These are phyloP conservation scores for Callospermophilus lateralis DNA, from an alignment of 2,113 vertebrate genomes.

Conservation along the genomic window DNA sequence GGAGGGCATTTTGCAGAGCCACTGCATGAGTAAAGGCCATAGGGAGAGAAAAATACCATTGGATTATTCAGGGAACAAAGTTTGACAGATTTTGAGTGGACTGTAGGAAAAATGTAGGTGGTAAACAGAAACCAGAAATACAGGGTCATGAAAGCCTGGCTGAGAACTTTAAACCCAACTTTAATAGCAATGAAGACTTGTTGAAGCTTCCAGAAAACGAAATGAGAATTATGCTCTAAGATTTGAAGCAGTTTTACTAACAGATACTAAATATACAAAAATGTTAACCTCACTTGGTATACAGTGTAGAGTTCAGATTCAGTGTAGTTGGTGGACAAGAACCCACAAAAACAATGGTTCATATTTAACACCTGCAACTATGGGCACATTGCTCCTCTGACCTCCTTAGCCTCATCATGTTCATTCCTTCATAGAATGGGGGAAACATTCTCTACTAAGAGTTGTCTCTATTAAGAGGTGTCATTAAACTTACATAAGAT, in stretches of 20 bases:
- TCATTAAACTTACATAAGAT: not conserved
- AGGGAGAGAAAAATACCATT: not conserved
- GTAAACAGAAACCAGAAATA: no score
- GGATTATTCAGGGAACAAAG: not conserved
- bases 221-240: not conserved
- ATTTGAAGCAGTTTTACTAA: not conserved
- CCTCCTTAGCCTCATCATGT: not conserved
- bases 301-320: not conserved
- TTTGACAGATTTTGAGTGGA: not conserved
- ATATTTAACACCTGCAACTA: not conserved
- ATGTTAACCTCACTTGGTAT: no score
- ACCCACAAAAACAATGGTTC: not conserved
- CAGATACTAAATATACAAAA: not conserved
- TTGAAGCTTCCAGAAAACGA: not conserved
- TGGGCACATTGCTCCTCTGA: not conserved
- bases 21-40: not conserved
- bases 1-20: not conserved
- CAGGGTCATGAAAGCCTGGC: not conserved
- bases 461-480: not conserved
- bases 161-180: not conserved
- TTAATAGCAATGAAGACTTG: not conserved
- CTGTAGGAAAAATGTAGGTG: not conserved
- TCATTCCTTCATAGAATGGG: not conserved
- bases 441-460: not conserved
- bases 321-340: not conserved